Conservation (phyloP, 2,113 vertebrate species). For the Oryzias curvinotus region DNA sequence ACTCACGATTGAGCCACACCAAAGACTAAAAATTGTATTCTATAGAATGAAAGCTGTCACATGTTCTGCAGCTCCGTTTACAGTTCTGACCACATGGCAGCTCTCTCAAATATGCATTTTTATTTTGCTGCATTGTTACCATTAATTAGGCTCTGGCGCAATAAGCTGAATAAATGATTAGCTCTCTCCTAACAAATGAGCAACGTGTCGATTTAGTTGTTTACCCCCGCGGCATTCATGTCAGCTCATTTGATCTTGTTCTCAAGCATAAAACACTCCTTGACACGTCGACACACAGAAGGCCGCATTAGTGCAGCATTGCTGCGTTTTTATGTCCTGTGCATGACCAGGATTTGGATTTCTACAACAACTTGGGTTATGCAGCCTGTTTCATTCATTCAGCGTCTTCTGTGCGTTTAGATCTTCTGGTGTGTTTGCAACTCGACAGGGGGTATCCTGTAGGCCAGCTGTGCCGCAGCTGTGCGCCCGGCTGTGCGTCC, state of each 20-base stretch:
- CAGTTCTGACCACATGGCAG: no score
- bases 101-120: no score
- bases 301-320: no score
- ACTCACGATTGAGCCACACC: no score
- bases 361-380: neutral
- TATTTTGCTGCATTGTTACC: no score
- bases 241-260: neutral
- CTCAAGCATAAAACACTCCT: no score
- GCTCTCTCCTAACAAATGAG: conserved; percentile 9
- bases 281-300: no score
- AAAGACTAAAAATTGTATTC: no score
- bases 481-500: conserved; percentile 77
- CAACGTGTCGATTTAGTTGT: conserved; percentile 32
- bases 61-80: no score
- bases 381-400: neutral
- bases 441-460: conserved; percentile 80
- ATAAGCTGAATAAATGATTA: conserved; percentile 13
- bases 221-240: conserved; percentile 29
- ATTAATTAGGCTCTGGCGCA: neutral
- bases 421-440: neutral
- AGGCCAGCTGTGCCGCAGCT: conserved; percentile 74
- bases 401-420: neutral
- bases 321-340: no score
- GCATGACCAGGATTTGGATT: no score
- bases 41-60: no score